Conservation (phyloP, 1,140 invertebrate genomes). For the Bemisia tabaci region DNA sequence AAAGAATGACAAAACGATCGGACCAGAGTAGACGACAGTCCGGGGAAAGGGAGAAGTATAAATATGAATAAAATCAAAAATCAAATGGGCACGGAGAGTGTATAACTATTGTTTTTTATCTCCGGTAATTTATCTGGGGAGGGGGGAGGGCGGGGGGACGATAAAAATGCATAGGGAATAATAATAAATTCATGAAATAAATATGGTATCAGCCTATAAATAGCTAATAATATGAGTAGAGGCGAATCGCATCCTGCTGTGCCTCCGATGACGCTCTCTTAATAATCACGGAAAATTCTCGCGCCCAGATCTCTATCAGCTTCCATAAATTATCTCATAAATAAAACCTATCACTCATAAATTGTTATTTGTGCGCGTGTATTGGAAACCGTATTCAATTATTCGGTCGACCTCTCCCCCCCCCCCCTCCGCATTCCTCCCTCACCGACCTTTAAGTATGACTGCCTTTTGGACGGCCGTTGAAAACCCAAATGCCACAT, state of each 20-base stretch:
- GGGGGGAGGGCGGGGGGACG: background rate
- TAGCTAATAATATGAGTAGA: background rate
- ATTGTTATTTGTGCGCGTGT: background rate
- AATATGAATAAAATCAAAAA: background rate
- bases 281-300: background rate
- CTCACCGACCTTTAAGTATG: too few species aligned
- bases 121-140: background rate
- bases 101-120: background rate
- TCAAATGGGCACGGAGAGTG: background rate
- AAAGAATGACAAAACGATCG: too few species aligned
- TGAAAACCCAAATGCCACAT: too few species aligned
- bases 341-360: too few species aligned
- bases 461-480: too few species aligned
- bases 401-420: background rate
- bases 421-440: background rate
- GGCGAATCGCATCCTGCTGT: background rate
- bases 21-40: too few species aligned
- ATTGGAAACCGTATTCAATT: background rate
- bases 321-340: background rate
- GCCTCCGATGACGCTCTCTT: background rate
- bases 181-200: slow-evolving; percentile 1
- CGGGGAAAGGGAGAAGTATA: background rate
- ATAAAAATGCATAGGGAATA: background rate
- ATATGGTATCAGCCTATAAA: background rate
- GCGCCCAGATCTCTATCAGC: background rate